These are phyloP conservation scores for Macaria liturata DNA, from an alignment of 2,888 invertebrate species.

Conservation along the genomic window DNA sequence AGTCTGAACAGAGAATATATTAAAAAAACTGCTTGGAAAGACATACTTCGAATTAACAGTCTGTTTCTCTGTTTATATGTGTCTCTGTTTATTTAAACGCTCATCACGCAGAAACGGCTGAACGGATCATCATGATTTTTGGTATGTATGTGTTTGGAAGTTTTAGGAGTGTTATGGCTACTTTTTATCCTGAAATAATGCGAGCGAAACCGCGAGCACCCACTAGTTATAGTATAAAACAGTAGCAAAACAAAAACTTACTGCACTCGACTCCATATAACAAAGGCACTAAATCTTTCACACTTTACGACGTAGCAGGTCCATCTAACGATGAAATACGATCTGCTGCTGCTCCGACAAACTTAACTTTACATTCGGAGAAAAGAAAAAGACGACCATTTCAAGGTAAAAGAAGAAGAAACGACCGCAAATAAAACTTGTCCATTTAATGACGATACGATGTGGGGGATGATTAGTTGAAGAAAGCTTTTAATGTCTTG, in stretches of 20 bases:
- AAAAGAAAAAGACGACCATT: conserved; percentile 7
- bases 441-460: conserved; percentile 30
- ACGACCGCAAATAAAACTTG: conserved; percentile 10
- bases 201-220: too few species aligned
- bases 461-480: conserved; percentile 34
- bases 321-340: conserved; percentile 45
- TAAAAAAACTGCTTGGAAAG: too few species aligned
- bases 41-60: too few species aligned
- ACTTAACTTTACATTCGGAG: conserved; percentile 29
- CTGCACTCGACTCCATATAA: conserved; percentile 37
- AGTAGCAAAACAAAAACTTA: conserved; percentile 18
- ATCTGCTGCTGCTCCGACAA: conserved; percentile 27
- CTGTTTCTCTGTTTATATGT: neutral
- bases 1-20: too few species aligned
- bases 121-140: too few species aligned
- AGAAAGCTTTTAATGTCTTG: conserved; percentile 33
- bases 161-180: too few species aligned
- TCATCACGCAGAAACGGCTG: too few species aligned
- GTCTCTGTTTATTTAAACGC: too few species aligned
- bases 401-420: conserved; percentile 4
- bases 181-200: too few species aligned
- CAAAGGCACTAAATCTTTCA: conserved; percentile 42
- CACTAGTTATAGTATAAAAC: neutral
- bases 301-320: conserved; percentile 40
- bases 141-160: too few species aligned